Evolutionary conservation across 2,797 vertebrate genomes (phyloP).

Genomic region (Nannoperca obscura): DNA sequence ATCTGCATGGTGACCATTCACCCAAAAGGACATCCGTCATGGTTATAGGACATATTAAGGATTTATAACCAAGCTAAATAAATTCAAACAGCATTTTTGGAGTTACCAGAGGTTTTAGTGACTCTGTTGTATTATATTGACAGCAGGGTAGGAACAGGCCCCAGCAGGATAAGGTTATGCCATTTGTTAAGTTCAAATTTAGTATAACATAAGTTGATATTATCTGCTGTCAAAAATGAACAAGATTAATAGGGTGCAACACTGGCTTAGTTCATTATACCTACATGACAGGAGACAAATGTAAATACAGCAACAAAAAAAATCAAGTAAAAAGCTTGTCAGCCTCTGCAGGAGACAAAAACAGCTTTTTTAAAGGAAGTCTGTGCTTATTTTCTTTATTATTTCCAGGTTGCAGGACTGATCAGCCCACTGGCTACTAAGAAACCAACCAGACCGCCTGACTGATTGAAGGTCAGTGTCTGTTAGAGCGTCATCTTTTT

Average conservation of each 20-base stretch:
- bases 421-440: background rate
- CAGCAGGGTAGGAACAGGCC: background rate
- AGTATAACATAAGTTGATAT: background rate
- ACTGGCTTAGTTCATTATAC: background rate
- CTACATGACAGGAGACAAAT: background rate
- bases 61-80: background rate
- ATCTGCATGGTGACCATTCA: constrained; percentile 31
- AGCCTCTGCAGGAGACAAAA: background rate
- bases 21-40: background rate
- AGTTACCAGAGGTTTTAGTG: background rate
- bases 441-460: background rate
- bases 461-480: background rate
- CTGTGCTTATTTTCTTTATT: background rate
- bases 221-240: background rate
- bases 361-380: background rate
- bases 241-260: background rate
- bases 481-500: constrained; percentile 19
- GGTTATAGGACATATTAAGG: background rate
- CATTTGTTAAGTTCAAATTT: background rate
- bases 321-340: background rate
- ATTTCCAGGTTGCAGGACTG: constrained; percentile 3
- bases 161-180: background rate
- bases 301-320: background rate
- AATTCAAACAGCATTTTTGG: background rate
- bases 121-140: background rate